Percentiles rank a stretch among this genome's conserved stretches.
phyloP scores from a whole-genome alignment of 2,797 vertebrate genomes.

The Acanthornis magna region DNA sequence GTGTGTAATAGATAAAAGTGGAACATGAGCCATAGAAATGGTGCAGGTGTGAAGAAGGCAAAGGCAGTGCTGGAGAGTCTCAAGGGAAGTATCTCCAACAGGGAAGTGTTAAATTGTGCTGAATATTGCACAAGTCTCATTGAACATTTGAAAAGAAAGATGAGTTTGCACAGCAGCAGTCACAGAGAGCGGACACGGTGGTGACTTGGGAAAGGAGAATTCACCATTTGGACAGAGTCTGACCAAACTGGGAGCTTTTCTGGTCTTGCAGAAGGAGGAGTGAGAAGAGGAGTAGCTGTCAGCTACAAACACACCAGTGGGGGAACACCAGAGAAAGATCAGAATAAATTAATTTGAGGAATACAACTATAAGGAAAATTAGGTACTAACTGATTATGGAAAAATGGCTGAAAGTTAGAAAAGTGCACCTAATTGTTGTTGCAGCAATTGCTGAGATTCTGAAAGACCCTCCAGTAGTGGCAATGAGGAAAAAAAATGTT shows the following conservation, averaged over 20 bases:
- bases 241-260: neutral
- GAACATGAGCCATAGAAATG: neutral
- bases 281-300: neutral
- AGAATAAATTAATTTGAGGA: neutral
- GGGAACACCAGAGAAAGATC: neutral
- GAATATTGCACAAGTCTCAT: neutral
- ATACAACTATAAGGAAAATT: neutral
- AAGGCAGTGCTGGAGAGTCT: neutral
- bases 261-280: neutral
- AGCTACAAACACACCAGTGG: neutral
- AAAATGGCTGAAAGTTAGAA: neutral
- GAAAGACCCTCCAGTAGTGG: fast-evolving
- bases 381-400: neutral
- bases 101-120: neutral
- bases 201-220: neutral
- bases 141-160: neutral
- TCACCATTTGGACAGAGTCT: neutral
- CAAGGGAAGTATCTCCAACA: neutral
- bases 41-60: neutral
- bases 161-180: neutral
- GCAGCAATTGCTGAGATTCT: neutral
- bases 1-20: neutral
- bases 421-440: neutral
- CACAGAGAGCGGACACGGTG: neutral
- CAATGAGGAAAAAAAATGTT: neutral